A percentile compares a stretch with the other conserved stretches of the same genome.
phyloP scores from a whole-genome alignment of 64 coral and sea anemone genomes.

The Trachythela sp. region DNA sequence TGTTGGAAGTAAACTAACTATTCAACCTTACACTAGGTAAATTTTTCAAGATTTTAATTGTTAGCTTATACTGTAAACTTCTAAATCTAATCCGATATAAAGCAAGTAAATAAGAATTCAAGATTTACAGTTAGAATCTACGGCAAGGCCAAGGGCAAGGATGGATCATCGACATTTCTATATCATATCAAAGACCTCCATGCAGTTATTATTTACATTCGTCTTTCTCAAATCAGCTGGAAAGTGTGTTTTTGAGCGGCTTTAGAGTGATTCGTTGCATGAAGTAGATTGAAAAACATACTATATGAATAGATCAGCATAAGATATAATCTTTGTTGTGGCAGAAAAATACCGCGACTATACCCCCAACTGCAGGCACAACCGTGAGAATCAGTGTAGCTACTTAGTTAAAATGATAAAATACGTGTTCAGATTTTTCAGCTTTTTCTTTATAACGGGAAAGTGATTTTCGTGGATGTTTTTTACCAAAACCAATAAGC shows the following conservation, averaged over 20 bases:
- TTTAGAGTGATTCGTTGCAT: slow-evolving; percentile 12
- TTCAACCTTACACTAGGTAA: no score
- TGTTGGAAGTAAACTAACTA: no score
- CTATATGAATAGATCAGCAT: neutral
- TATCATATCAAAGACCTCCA: neutral
- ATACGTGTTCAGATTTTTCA: neutral
- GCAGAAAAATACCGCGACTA: neutral
- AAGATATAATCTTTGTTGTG: slow-evolving; percentile 22
- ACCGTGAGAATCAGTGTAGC: neutral
- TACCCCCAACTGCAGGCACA: neutral
- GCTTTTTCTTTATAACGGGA: neutral
- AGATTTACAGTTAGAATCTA: no score
- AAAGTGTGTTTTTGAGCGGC: neutral
- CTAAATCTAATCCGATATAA: no score
- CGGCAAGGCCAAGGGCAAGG: no score
- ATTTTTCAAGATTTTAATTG: no score
- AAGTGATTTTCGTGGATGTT: neutral
- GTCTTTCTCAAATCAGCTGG: neutral
- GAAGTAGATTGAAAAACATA: neutral
- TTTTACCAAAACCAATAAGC: neutral
- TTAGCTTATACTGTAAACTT: no score
- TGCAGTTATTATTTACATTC: neutral
- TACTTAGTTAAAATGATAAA: neutral
- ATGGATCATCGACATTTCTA: no score
- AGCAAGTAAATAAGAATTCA: no score